These are phyloP conservation scores for Notolepis coatsorum DNA, from an alignment of 2,797 vertebrate genomes.

Conservation along the genomic window DNA sequence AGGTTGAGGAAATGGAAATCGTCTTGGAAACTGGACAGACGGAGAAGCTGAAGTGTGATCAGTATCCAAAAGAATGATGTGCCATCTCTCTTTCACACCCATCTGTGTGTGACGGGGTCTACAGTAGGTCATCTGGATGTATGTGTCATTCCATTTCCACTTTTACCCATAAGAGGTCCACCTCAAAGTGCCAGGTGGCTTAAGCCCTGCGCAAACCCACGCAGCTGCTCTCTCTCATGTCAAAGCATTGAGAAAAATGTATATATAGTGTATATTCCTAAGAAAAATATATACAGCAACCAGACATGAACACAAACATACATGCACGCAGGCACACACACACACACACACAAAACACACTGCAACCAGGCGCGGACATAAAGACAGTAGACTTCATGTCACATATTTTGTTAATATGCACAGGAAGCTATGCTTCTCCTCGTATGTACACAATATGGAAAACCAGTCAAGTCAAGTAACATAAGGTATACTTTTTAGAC, in stretches of 20 bases:
- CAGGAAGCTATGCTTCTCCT: no score
- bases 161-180: conserved; percentile 68
- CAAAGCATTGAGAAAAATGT: no score
- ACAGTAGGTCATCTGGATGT: conserved; percentile 30
- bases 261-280: conserved; percentile 72
- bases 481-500: no score
- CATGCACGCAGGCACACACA: conserved; percentile 45
- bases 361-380: conserved; percentile 50
- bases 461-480: no score
- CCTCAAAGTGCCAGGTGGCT: conserved; percentile 80
- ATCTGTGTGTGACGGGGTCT: conserved; percentile 43
- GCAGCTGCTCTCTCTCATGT: conserved; percentile 77
- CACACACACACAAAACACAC: conserved; percentile 26
- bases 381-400: conserved; percentile 55
- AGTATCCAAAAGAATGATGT: conserved; percentile 8
- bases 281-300: conserved; percentile 40
- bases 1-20: background rate
- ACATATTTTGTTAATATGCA: conserved; percentile 1
- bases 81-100: conserved; percentile 23
- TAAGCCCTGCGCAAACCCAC: conserved; percentile 76
- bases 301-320: background rate
- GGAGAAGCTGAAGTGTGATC: conserved; percentile 29
- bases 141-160: conserved; percentile 57
- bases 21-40: background rate
- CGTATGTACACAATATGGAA: no score